Percentiles rank a stretch among this genome's conserved stretches.
Evolutionary conservation across 1,140 invertebrate genomes (phyloP).

Genomic region (Brachionus asplanchnoidis): DNA sequence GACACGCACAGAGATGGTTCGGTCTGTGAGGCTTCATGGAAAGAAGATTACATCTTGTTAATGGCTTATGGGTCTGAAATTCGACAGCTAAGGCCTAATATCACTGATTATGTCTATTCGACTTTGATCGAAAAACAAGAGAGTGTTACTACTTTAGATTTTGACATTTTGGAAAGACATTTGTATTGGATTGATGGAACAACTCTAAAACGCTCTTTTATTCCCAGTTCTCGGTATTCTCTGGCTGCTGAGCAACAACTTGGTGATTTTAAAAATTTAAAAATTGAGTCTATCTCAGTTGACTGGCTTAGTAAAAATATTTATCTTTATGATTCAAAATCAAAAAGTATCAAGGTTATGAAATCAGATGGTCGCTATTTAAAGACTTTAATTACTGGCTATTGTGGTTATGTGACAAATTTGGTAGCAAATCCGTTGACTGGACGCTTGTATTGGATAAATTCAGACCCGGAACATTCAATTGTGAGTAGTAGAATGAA

Average conservation of each 20-base stretch:
- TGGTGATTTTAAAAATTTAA: not conserved
- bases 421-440: not conserved
- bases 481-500: slow-evolving; percentile 93
- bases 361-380: slow-evolving; percentile 31
- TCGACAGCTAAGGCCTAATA: not conserved
- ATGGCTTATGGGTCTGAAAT: slow-evolving; percentile 4
- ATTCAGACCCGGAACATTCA: slow-evolving; percentile 44
- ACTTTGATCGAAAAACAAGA: slow-evolving; percentile 5
- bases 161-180: not conserved
- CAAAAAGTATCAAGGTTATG: not conserved
- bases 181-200: slow-evolving; percentile 20
- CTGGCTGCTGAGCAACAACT: not conserved
- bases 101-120: not conserved
- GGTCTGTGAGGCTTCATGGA: slow-evolving; percentile 1
- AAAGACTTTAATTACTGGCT: slow-evolving; percentile 38
- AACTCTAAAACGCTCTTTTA: not conserved
- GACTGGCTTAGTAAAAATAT: slow-evolving; percentile 94
- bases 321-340: slow-evolving; percentile 82
- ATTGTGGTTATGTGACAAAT: not conserved
- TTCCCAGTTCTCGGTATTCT: not conserved
- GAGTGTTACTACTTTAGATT: not conserved
- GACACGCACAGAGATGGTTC: slow-evolving; percentile 3
- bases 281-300: slow-evolving; percentile 79
- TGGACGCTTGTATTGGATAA: slow-evolving; percentile 25
- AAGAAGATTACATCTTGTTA: slow-evolving; percentile 1